Evolutionary conservation across 2,888 invertebrate species (phyloP).

Genomic region (Diarsia dahlii): DNA sequence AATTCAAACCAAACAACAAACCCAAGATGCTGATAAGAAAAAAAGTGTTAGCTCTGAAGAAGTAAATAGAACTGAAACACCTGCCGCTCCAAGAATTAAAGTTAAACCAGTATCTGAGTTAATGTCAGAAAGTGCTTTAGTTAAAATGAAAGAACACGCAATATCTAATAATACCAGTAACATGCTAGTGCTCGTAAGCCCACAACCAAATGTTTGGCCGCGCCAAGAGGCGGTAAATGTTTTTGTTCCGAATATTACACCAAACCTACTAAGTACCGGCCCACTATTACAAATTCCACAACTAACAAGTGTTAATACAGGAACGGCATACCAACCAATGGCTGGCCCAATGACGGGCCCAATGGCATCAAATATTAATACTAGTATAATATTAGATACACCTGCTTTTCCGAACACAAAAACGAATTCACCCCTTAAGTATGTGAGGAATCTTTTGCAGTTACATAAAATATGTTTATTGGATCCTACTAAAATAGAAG

Average conservation of each 20-base stretch:
- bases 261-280: slow-evolving; percentile 7
- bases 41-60: slow-evolving; percentile 8
- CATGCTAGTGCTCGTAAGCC: slow-evolving; percentile 26
- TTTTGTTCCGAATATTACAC: slow-evolving; percentile 39
- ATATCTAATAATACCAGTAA: slow-evolving; percentile 17
- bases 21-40: slow-evolving; percentile 19
- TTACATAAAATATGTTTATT: slow-evolving; percentile 77
- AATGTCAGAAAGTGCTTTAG: slow-evolving; percentile 77
- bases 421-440: slow-evolving; percentile 80
- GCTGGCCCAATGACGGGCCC: slow-evolving; percentile 13
- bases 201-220: slow-evolving; percentile 42
- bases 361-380: slow-evolving; percentile 14
- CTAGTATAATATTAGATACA: slow-evolving; percentile 75
- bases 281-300: slow-evolving; percentile 36
- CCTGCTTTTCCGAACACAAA: slow-evolving; percentile 81
- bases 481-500: slow-evolving; percentile 65
- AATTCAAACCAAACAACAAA: slow-evolving; percentile 41
- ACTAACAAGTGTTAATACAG: slow-evolving; percentile 22
- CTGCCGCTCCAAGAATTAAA: slow-evolving; percentile 80
- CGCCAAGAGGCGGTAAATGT: slow-evolving; percentile 20
- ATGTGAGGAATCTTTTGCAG: slow-evolving; percentile 78
- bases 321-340: slow-evolving; percentile 23
- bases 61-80: slow-evolving; percentile 14
- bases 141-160: slow-evolving; percentile 58
- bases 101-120: slow-evolving; percentile 84